These are phyloP conservation scores for Melanotaenia maccullochi DNA, from an alignment of 2,797 vertebrate genomes.

Conservation along the genomic window DNA sequence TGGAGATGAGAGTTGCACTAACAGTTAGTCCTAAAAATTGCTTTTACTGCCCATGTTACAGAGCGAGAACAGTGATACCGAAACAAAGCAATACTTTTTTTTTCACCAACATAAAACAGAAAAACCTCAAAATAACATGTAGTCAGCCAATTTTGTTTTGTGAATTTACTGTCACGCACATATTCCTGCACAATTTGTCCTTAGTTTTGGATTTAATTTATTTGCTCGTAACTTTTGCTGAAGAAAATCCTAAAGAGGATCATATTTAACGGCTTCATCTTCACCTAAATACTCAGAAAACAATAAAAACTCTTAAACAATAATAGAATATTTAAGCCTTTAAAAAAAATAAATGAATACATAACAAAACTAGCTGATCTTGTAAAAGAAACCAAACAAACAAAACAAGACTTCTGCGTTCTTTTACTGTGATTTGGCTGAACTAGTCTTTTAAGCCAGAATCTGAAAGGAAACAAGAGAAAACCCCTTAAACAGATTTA, in stretches of 20 bases:
- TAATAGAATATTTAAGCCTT: background rate
- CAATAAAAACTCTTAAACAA: background rate
- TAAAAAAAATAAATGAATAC: background rate
- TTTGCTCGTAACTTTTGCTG: background rate
- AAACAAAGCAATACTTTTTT: background rate
- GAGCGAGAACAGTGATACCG: background rate
- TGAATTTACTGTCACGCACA: background rate
- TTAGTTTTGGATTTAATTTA: background rate
- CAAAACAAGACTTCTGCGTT: background rate
- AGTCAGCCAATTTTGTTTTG: background rate
- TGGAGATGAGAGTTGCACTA: no score
- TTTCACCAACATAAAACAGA: no score
- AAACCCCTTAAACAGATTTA: constrained; percentile 12
- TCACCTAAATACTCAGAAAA: background rate
- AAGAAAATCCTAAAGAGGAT: background rate
- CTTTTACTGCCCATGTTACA: no score
- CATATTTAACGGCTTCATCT: background rate
- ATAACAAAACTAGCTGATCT: background rate
- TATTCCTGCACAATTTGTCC: background rate
- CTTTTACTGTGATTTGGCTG: constrained; percentile 12
- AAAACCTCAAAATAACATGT: background rate
- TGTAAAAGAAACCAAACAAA: background rate
- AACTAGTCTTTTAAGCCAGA: constrained; percentile 21
- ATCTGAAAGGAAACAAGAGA: constrained; percentile 1
- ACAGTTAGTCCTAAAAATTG: no score